Evolutionary conservation across 2,888 invertebrate species (phyloP), one percentile per base, ranked within the genome.

Genomic region (Raillietiella orientalis): DNA sequence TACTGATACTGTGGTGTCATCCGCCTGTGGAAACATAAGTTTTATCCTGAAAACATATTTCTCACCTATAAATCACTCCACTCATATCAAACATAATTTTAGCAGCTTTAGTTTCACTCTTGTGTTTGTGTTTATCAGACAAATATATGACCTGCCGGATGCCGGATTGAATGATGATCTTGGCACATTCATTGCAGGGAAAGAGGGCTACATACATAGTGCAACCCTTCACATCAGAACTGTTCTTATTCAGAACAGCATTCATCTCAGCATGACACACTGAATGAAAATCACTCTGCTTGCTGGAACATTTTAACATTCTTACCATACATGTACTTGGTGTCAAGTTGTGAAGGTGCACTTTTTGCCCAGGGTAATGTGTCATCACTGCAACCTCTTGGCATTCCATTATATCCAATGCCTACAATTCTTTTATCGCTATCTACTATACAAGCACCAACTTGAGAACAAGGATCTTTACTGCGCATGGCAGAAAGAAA

Each of bases 251-350:
- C 10, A 90, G 40, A 34, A 96, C 71, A 2, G 93, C 93, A 51
- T 96, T 96, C 51, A 87, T 59, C 53, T 96, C 93, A 3, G 93
- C 93, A 49, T 96, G 93, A 34, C 87, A 87, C 1, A 96, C 93
- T 77, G 47, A 31, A 55, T 55, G 28, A 25, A 24, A 30, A 19
- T 25, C 4, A 25, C 26, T 23, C 14, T 25, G 14, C 23, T n/a
- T 24, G 13, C 9, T 17, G 24, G 19, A 21, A 17, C 15, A 23
- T 24, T 3, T 28, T 12, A 28, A 4, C 11, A 21, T 27, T 35
- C 47, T 47, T 51, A 75, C 75, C 75, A 53, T 77, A 93, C 32
- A 71, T 52, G 44, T 61, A 62, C 52, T 93, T 93, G 26, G 59
- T 66, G 21, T 75, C 57, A 28, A 71, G 44, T 9, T 48, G 43